Conservation (phyloP, 2,888 invertebrate species). For the Crossocerus cetratus region DNA sequence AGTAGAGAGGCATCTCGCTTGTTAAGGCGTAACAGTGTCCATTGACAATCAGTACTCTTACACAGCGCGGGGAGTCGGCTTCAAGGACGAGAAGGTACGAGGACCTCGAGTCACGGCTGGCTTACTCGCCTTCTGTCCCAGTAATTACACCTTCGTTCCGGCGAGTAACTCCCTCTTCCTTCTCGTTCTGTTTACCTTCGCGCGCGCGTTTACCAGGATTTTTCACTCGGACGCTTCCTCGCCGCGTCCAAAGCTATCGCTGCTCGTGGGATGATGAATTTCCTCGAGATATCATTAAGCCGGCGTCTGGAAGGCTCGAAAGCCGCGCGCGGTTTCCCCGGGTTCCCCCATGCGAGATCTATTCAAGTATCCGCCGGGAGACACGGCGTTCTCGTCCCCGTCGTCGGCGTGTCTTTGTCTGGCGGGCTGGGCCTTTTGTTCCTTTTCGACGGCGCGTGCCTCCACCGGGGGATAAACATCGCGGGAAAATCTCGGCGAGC, state of each 20-base stretch:
- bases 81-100: slow-evolving; percentile 56
- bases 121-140: slow-evolving; percentile 36
- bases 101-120: slow-evolving; percentile 60
- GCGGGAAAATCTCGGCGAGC: no score
- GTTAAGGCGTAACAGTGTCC: not conserved
- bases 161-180: slow-evolving; percentile 16
- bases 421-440: not conserved
- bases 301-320: no score
- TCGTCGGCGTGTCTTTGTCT: not conserved
- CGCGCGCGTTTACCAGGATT: not conserved
- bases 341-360: no score
- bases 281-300: no score
- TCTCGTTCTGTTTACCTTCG: not conserved
- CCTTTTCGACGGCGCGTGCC: no score
- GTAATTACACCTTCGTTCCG: slow-evolving; percentile 57
- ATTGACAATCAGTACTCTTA: slow-evolving; percentile 45
- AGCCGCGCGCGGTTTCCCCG: no score
- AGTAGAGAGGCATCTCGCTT: not conserved
- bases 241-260: no score
- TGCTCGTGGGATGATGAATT: no score
- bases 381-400: slow-evolving; percentile 1
- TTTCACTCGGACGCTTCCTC: not conserved
- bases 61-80: slow-evolving; percentile 32
- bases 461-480: no score
- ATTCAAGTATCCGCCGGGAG: no score